A percentile compares a stretch with the other conserved stretches of the same genome.
Conservation (phyloP, 2,113 vertebrate genomes). For the Peucedramus taeniatus region DNA sequence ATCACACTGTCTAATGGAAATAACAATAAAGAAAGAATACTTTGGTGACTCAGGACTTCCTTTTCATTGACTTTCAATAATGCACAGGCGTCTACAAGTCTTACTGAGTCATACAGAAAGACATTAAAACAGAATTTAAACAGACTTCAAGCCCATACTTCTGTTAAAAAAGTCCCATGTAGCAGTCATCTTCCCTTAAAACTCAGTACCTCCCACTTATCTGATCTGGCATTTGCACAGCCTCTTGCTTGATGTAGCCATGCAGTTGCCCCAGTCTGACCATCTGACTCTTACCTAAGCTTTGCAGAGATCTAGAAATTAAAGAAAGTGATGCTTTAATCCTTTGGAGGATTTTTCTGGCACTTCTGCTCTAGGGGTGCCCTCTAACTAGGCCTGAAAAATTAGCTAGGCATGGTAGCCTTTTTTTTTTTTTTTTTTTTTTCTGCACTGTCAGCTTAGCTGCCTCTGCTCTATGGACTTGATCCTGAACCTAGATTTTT, state of each 20-base stretch:
- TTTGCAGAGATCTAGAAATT: background rate
- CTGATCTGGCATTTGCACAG: background rate
- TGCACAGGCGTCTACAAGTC: background rate
- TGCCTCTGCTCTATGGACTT: background rate
- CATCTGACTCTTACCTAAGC: background rate
- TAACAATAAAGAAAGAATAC: background rate
- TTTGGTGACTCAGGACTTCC: background rate
- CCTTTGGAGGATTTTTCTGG: background rate
- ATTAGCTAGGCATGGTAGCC: background rate
- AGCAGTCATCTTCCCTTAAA: background rate
- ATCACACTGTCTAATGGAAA: background rate
- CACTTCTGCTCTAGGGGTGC: background rate
- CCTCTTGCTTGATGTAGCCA: background rate
- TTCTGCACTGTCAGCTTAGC: background rate
- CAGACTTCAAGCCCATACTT: background rate
- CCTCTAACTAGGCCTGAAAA: background rate
- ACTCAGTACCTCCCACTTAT: background rate
- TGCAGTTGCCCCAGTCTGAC: background rate
- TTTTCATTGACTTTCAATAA: constrained; percentile 17
- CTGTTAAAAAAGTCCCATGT: background rate
- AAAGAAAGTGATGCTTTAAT: background rate
- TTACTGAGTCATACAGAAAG: background rate
- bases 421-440: background rate
- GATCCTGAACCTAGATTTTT: background rate
- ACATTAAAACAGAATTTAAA: background rate